phyloP scores from a whole-genome alignment of 2,888 invertebrate genomes.

The Ophion ellenae region DNA sequence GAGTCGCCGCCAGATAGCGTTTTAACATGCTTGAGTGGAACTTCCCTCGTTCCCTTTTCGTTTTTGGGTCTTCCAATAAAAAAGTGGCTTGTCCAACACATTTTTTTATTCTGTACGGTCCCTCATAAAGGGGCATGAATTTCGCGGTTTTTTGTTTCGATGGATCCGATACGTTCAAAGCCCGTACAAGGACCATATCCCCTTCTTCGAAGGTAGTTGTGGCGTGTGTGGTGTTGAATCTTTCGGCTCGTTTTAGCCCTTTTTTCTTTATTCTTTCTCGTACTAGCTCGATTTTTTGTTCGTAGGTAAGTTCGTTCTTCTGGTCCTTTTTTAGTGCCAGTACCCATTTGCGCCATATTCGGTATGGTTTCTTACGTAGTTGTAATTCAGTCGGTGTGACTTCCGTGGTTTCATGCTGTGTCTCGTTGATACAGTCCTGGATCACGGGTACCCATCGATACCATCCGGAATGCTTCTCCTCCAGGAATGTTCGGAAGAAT shows the following conservation, averaged over 20 bases:
- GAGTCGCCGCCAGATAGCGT: background rate
- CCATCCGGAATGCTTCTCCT: slow-evolving; percentile 14
- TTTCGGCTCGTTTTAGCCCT: background rate
- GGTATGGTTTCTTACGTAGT: background rate
- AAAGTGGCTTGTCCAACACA: slow-evolving; percentile 4
- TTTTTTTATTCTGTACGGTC: background rate
- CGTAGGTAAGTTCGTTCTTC: background rate
- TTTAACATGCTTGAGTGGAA: slow-evolving; percentile 12
- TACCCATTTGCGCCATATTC: slow-evolving; percentile 21
- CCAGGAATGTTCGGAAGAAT: slow-evolving; percentile 17
- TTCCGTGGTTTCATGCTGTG: background rate
- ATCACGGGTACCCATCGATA: background rate
- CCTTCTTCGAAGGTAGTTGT: background rate
- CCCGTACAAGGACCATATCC: background rate
- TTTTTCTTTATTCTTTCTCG: slow-evolving; percentile 22
- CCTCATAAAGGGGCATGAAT: slow-evolving; percentile 12
- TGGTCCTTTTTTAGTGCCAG: background rate
- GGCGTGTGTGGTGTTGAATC: background rate
- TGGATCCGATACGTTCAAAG: slow-evolving; percentile 11
- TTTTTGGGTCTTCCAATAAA: background rate
- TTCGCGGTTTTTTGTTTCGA: background rate
- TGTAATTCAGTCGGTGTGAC: background rate
- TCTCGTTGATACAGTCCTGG: slow-evolving; percentile 25
- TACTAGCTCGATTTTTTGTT: background rate
- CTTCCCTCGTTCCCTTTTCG: slow-evolving; percentile 10